Evolutionary conservation across 2,797 vertebrate genomes (phyloP).

Genomic region (Poecilia picta): DNA sequence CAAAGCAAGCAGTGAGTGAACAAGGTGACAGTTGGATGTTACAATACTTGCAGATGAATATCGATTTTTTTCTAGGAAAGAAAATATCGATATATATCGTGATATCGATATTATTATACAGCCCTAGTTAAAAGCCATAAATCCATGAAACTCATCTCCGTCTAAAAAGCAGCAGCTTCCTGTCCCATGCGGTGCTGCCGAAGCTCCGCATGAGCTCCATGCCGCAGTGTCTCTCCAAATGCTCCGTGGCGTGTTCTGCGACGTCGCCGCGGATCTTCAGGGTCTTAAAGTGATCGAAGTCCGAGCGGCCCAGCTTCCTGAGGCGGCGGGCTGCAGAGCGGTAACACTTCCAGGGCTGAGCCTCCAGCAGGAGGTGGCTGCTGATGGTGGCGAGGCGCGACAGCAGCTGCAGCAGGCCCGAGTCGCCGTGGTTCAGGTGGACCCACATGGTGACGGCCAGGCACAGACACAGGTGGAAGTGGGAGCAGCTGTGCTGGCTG

Average conservation of each 20-base stretch:
- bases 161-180: constrained; percentile 88
- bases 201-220: constrained; percentile 89
- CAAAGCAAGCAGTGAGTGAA: too few relatives aligned
- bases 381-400: constrained; percentile 84
- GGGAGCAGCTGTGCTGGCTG: constrained; percentile 70
- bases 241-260: constrained; percentile 74
- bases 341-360: constrained; percentile 96
- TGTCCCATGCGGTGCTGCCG: constrained; percentile 90
- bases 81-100: too few relatives aligned
- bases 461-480: constrained; percentile 89
- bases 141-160: constrained; percentile 30
- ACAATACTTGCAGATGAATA: too few relatives aligned
- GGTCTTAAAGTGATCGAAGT: constrained; percentile 90
- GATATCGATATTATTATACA: too few relatives aligned
- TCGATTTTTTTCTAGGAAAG: too few relatives aligned
- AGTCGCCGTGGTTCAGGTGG: constrained; percentile 92
- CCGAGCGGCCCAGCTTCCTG: constrained; percentile 85
- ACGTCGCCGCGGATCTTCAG: constrained; percentile 87
- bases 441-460: constrained; percentile 99
- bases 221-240: constrained; percentile 83
- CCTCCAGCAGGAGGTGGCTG: constrained; percentile 88
- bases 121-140: too few relatives aligned
- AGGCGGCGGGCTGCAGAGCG: constrained; percentile 90
- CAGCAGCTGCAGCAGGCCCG: constrained; percentile 84
- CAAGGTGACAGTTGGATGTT: too few relatives aligned